Percentiles rank a stretch among this genome's conserved stretches.
These are phyloP conservation scores for Rhopalosiphum padi DNA, from an alignment of 1,140 invertebrate species.

Conservation along the genomic window DNA sequence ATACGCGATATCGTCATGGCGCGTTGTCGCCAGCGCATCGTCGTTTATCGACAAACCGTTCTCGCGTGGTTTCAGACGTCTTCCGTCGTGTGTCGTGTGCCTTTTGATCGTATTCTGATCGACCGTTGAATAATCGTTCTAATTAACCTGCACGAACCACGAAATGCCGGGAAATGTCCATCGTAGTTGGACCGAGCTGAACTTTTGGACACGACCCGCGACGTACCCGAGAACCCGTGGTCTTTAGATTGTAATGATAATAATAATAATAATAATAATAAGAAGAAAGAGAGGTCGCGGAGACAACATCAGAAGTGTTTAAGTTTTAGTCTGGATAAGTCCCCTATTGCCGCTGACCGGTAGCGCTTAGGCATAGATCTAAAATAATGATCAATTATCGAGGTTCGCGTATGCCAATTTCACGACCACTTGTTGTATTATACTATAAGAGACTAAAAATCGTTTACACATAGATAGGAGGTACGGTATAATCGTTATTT, in stretches of 20 bases:
- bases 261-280: too few species aligned
- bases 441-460: too few species aligned
- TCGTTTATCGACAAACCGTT: too few species aligned
- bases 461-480: background rate
- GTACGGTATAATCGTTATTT: too few species aligned
- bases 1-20: too few species aligned
- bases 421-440: background rate
- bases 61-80: rapidly evolving
- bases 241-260: background rate
- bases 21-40: too few species aligned
- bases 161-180: background rate
- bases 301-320: background rate
- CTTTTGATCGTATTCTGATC: background rate
- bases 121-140: too few species aligned
- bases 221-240: background rate
- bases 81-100: background rate
- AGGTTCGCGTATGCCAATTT: background rate
- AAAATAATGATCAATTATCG: background rate
- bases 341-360: too few species aligned
- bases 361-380: background rate
- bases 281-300: background rate
- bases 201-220: background rate
- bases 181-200: background rate
- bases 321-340: background rate
- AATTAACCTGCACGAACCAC: background rate